Evolutionary conservation across 2,888 invertebrate species (phyloP), one percentile per base, ranked within the genome.

Genomic region (Globia sparganii): DNA sequence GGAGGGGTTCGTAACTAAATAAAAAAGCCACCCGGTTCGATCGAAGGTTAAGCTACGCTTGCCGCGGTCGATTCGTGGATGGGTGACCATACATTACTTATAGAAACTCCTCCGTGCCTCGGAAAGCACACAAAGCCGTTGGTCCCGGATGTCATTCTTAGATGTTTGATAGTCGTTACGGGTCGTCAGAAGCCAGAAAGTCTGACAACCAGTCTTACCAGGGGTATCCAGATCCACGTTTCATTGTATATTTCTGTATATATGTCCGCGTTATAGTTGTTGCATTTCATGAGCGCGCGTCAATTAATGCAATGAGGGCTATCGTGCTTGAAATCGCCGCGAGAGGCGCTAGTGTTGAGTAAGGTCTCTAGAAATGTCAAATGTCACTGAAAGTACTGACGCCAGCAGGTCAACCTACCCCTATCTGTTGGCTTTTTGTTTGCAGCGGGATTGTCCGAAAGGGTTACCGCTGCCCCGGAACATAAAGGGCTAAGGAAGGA

Each of bases 241-340:
- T 40, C 78, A 66, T 58, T 77, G 46, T 58, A 66, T 56, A 77
- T 65, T 77, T 59, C 65, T 76, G 77, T 65, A 65, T 6, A 65
- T 65, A 53, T 43, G 21, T 25, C 13, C 5, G 28, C 21, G 9
- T 8, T 59, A 37, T 11, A 58, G 72, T 73, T 40, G 72, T 72
- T 71, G 6, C 25, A 70, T 40, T 56, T 43, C 0, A n/a, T 21
- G 56, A 58, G 15, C 15, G 34, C 11, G 21, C n/a, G n/a, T 43
- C 70, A 3, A 28, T 11, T 13, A 37, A 37, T 25, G 11, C 18
- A 25, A 72, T 49, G 25, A 25, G 31, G 31, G 46, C 13, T 25
- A 31, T 25, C 28, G 9, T 4, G 15, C 15, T 67, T 67, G 15
- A 3, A 34, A 15, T 67, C 31, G 15, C 67, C 46, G 31, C 31